Percentiles rank a stretch among this genome's conserved stretches.
phyloP scores from a whole-genome alignment of 2,888 invertebrate genomes.

The Meandrusa payeni region DNA sequence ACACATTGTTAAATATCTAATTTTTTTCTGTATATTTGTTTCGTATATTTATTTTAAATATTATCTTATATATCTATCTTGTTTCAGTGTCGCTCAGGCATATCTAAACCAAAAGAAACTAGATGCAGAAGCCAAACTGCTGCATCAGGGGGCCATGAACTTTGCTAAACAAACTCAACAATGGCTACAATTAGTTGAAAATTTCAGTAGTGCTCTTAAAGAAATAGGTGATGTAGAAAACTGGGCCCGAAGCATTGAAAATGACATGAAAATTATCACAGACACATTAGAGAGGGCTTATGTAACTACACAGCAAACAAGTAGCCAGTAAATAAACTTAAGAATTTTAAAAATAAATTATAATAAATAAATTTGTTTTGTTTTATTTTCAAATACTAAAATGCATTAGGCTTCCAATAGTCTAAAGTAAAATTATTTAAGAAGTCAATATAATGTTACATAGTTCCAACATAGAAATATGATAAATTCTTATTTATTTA shows the following conservation, averaged over 20 bases:
- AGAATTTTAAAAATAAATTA: not conserved
- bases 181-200: slow-evolving; percentile 96
- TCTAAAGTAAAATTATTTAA: too few relatives aligned
- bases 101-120: slow-evolving; percentile 98
- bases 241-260: slow-evolving; percentile 98
- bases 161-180: slow-evolving; percentile 98
- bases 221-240: slow-evolving; percentile 99
- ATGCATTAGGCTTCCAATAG: too few relatives aligned
- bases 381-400: too few relatives aligned
- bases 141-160: slow-evolving; percentile 95
- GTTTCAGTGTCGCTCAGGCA: slow-evolving; percentile 95
- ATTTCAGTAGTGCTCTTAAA: slow-evolving; percentile 92
- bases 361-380: too few relatives aligned
- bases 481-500: too few relatives aligned
- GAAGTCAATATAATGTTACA: too few relatives aligned
- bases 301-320: slow-evolving; percentile 81
- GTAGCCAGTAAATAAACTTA: slow-evolving; percentile 37
- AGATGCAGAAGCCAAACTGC: slow-evolving; percentile 97
- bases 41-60: too few relatives aligned
- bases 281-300: slow-evolving; percentile 96
- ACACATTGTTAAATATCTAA: too few relatives aligned
- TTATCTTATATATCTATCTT: slow-evolving; percentile 4
- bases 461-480: too few relatives aligned
- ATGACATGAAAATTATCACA: slow-evolving; percentile 95
- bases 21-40: too few relatives aligned